These are phyloP conservation scores for Carapus acus DNA, from an alignment of 2,797 vertebrate species.

Conservation along the genomic window DNA sequence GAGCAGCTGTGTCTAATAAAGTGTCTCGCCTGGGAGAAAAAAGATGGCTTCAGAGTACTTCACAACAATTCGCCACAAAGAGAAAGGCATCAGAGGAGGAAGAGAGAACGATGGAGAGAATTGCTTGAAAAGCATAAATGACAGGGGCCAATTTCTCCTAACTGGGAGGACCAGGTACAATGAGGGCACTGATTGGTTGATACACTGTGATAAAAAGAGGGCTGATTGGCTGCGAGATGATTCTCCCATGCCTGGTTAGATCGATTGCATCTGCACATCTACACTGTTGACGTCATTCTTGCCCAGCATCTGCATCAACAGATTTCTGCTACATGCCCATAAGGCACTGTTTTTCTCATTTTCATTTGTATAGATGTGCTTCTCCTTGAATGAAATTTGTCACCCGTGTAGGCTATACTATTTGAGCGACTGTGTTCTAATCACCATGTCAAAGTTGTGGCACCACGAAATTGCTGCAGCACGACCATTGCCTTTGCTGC, in stretches of 20 bases:
- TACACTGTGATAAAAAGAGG: slow-evolving; percentile 50
- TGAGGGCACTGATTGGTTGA: slow-evolving; percentile 59
- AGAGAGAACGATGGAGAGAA: slow-evolving; percentile 58
- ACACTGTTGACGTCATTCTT: slow-evolving; percentile 15
- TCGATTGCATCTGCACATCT: slow-evolving; percentile 31
- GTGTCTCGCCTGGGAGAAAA: slow-evolving; percentile 49
- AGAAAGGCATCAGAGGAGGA: slow-evolving; percentile 51
- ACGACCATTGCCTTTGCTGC: too few relatives aligned
- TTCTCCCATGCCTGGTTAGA: slow-evolving; percentile 41
- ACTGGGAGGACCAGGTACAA: slow-evolving; percentile 54
- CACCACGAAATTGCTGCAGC: too few relatives aligned
- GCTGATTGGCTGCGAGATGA: slow-evolving; percentile 53
- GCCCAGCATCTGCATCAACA: not conserved
- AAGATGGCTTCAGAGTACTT: slow-evolving; percentile 47
- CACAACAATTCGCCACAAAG: slow-evolving; percentile 46
- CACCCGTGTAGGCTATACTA: too few relatives aligned
- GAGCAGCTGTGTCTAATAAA: slow-evolving; percentile 75
- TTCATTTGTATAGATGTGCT: too few relatives aligned
- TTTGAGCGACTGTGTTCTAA: too few relatives aligned
- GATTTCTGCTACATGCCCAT: too few relatives aligned
- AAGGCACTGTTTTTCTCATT: too few relatives aligned
- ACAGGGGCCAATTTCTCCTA: slow-evolving; percentile 56
- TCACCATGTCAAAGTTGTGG: too few relatives aligned
- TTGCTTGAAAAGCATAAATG: slow-evolving; percentile 62
- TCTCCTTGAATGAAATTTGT: too few relatives aligned